These are phyloP conservation scores for Halcyon smyrnensis DNA, from an alignment of 2,797 vertebrate species.

Conservation along the genomic window DNA sequence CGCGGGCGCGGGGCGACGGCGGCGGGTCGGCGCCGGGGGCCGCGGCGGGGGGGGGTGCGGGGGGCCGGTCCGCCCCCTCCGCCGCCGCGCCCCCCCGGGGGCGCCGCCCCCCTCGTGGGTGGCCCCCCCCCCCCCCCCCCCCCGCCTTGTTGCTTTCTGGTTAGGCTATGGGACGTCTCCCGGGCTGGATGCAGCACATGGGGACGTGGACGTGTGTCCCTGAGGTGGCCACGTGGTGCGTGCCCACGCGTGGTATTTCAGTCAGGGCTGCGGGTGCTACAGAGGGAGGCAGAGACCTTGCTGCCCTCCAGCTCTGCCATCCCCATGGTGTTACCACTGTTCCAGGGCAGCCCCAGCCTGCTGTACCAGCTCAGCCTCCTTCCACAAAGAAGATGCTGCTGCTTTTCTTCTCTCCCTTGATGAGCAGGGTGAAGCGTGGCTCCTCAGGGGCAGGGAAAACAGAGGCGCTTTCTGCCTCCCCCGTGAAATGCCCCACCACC, in stretches of 20 bases:
- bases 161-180: not conserved
- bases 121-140: no score
- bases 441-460: not conserved
- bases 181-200: not conserved
- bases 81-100: no score
- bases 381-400: not conserved
- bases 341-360: not conserved
- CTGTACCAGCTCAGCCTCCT: accelerated
- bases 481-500: not conserved
- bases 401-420: not conserved
- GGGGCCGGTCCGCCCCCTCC: no score
- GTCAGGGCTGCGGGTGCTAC: not conserved
- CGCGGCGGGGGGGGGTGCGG: no score
- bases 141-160: not conserved
- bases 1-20: no score
- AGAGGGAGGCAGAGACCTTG: not conserved
- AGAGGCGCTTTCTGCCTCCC: not conserved
- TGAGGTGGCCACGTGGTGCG: not conserved
- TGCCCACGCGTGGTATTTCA: not conserved
- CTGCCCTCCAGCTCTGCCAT: not conserved
- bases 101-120: no score
- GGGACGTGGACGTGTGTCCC: not conserved
- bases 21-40: no score
- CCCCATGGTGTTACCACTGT: not conserved
- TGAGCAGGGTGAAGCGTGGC: not conserved